Conservation (phyloP, 2,113 vertebrate genomes). For the Pontoporia blainvillei region DNA sequence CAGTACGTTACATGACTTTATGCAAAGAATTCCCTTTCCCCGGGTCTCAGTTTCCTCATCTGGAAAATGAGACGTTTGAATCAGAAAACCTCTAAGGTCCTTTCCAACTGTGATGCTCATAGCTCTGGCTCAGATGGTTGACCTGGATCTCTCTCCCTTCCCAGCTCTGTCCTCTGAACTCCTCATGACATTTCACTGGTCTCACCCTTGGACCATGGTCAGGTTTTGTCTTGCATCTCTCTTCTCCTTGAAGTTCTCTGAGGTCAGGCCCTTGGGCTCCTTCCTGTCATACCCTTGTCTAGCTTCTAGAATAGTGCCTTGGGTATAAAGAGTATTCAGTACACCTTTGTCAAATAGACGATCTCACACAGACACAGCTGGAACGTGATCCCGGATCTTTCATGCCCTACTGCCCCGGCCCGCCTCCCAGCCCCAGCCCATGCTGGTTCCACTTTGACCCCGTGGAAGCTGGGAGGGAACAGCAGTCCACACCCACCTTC, state of each 20-base stretch:
- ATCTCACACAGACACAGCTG: background rate
- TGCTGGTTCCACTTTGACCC: no score
- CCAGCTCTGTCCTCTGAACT: background rate
- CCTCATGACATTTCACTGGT: rapidly evolving
- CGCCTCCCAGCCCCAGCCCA: rapidly evolving
- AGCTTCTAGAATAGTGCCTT: background rate
- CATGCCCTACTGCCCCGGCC: rapidly evolving
- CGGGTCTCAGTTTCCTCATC: background rate
- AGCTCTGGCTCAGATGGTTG: background rate
- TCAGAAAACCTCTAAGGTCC: background rate
- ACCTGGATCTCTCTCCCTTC: background rate
- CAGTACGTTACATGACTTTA: rapidly evolving
- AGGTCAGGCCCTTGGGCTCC: background rate
- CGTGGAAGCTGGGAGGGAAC: background rate
- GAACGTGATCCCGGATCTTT: background rate
- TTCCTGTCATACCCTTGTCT: background rate
- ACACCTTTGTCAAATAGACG: background rate
- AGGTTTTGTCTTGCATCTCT: background rate
- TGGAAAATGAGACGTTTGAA: background rate
- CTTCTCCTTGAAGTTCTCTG: background rate
- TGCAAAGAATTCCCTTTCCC: background rate
- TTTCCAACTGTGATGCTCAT: background rate
- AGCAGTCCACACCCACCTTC: rapidly evolving
- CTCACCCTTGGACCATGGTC: background rate
- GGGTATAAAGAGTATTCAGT: no score